Evolutionary conservation across 2,888 invertebrate genomes (phyloP).

Genomic region (Xylophagus ater): DNA sequence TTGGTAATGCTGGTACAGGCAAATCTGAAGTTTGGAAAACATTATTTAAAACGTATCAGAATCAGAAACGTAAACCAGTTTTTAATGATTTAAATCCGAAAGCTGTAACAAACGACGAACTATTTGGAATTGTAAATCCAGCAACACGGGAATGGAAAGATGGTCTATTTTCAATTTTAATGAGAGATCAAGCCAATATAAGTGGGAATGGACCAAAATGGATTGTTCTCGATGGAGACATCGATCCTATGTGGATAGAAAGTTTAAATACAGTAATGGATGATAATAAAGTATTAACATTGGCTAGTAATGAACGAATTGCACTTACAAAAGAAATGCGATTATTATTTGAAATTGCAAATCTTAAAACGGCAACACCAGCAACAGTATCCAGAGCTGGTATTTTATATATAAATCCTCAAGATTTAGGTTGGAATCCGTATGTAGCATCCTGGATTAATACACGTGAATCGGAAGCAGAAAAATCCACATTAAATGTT

Average conservation of each 20-base stretch:
- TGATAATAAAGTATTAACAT: conserved; percentile 85
- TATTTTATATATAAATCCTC: conserved; percentile 86
- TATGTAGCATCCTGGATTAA: conserved; percentile 83
- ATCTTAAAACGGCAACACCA: conserved; percentile 82
- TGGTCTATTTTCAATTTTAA: conserved; percentile 84
- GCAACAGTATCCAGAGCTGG: conserved; percentile 93
- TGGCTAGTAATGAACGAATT: conserved; percentile 91
- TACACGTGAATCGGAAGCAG: conserved; percentile 55
- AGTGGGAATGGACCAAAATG: conserved; percentile 78
- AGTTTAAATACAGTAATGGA: conserved; percentile 95
- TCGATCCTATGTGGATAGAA: conserved; percentile 98
- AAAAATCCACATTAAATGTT: conserved; percentile 69
- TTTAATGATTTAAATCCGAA: conserved; percentile 91
- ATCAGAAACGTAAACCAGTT: conserved; percentile 69
- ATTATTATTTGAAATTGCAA: conserved; percentile 86
- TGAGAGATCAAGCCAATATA: conserved; percentile 89
- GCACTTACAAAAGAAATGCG: conserved; percentile 82
- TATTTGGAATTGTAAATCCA: conserved; percentile 90
- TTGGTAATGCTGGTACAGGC: conserved; percentile 80
- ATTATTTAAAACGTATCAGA: conserved; percentile 67
- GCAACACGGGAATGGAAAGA: conserved; percentile 86
- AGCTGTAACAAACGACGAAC: conserved; percentile 89
- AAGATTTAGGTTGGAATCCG: conserved; percentile 92
- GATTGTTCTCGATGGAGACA: conserved; percentile 93
- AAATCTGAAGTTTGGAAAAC: conserved; percentile 92